Evolutionary conservation across 30 jellyfish, hydroid and myxozoan genomes (phyloP), one percentile per base, ranked within the genome.

Genomic region (Nemopilema nomurai): DNA sequence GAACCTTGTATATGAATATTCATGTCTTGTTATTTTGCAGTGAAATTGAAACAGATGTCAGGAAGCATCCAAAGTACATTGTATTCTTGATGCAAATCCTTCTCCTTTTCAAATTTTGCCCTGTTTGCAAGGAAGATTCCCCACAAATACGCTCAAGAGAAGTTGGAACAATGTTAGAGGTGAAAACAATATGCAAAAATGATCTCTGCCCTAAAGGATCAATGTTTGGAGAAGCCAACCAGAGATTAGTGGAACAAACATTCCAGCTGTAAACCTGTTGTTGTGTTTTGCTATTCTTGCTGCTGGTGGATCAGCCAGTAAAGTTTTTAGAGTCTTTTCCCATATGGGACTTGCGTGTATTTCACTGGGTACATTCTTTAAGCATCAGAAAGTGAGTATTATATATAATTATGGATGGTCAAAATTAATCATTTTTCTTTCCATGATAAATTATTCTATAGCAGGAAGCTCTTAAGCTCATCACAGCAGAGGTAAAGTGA

Each of bases 171-270:
- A 24, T 77, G 87, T 18, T 77, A 20, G 30, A 19, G 25, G 77
- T 77, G 4, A 77, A 53, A 50, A 77, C 69, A 6, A n/a, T 74
- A n/a, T 74, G 83, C 69, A 41, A 22, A 30, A 74, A 74, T 65
- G 74, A 16, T 4, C 74, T 71, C 33, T 71, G 81, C 77, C 77
- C 87, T 25, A 63, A 26, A 23, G 77, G 31, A 63, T 6, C 49
- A 77, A 77, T 7, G 87, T 28, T 63, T 77, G 87, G 77, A 49
- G 62, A 53, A 77, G 87, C 62, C 87, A 77, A 77, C 87, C 87
- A 0, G 53, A 28, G 49, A 77, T 77, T 50, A 30, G 50, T 22
- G 87, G 87, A 77, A 77, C 76, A 9, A 77, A 77, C n/a, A 77
- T 77, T 22, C 87, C 87, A 28, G 76, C 87, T 50, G 87, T 51